phyloP scores from a whole-genome alignment of 2,888 invertebrate species.

The Quadriops clusia region DNA sequence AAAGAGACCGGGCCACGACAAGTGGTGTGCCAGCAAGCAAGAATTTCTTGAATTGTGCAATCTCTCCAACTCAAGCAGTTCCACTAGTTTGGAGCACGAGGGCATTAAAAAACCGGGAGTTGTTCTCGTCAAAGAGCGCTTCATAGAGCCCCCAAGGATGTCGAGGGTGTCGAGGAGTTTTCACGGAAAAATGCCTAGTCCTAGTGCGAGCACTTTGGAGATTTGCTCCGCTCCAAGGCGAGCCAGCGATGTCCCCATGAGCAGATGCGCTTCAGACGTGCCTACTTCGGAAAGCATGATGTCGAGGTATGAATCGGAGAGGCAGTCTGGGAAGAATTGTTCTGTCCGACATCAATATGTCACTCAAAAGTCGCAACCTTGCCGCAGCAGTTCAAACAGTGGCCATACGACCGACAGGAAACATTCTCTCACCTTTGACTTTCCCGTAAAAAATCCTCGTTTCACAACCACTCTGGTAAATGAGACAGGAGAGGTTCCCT shows the following conservation, averaged over 20 bases:
- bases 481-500: constrained; percentile 32
- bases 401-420: constrained; percentile 18
- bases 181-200: constrained; percentile 32
- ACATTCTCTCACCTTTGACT: constrained; percentile 21
- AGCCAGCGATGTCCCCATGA: constrained; percentile 27
- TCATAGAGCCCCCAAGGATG: constrained; percentile 40
- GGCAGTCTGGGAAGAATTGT: constrained; percentile 13
- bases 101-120: constrained; percentile 29
- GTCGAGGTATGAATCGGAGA: constrained; percentile 10
- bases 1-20: constrained; percentile 21
- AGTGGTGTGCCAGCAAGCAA: constrained; percentile 31
- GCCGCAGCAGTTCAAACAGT: constrained; percentile 14
- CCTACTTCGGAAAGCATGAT: constrained; percentile 14
- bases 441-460: constrained; percentile 23
- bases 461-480: constrained; percentile 34
- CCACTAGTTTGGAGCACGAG: background rate
- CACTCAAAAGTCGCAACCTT: constrained; percentile 29
- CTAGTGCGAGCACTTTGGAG: constrained; percentile 22
- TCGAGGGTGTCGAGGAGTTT: constrained; percentile 36
- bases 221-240: constrained; percentile 23
- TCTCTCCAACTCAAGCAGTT: constrained; percentile 7
- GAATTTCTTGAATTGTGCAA: constrained; percentile 26
- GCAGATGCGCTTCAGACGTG: constrained; percentile 16
- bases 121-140: constrained; percentile 39
- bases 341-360: constrained; percentile 20